Conservation (phyloP, 2,797 vertebrate species). For the Megalops cyprinoides region DNA sequence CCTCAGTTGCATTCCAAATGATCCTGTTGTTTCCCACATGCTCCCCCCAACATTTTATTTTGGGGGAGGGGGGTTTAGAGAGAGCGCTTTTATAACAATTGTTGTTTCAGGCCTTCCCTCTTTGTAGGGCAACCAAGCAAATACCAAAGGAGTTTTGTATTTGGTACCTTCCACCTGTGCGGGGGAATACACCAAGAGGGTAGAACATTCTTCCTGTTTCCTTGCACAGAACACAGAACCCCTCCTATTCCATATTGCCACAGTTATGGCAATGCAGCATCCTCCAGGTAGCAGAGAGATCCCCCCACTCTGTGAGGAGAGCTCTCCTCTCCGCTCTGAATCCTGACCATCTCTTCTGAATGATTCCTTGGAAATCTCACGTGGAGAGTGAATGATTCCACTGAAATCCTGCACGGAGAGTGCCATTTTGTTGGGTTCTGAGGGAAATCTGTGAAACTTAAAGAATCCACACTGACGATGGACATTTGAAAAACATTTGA, state of each 20-base stretch:
- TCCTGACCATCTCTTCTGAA: conserved; percentile 25
- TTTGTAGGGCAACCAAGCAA: conserved; percentile 48
- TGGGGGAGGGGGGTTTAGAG: too few relatives aligned
- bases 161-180: conserved; percentile 27
- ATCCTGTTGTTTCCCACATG: neutral
- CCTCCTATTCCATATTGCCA: neutral
- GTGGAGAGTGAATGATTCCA: conserved; percentile 73
- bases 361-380: conserved; percentile 67
- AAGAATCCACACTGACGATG: conserved; percentile 5
- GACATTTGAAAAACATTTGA: conserved; percentile 21
- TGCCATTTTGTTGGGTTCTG: conserved; percentile 61
- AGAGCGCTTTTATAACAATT: conserved; percentile 11
- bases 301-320: conserved; percentile 53
- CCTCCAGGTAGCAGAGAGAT: conserved; percentile 40
- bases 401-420: conserved; percentile 64
- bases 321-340: neutral
- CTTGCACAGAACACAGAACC: neutral
- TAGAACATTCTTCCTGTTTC: neutral
- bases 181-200: conserved; percentile 53
- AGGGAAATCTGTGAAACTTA: conserved; percentile 40
- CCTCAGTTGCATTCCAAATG: neutral
- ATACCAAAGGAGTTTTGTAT: conserved; percentile 66
- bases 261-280: conserved; percentile 25
- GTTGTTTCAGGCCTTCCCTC: conserved; percentile 18
- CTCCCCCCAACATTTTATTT: too few relatives aligned